These are phyloP conservation scores for Agrilus biguttatus DNA, from an alignment of 2,888 invertebrate genomes.

Conservation along the genomic window DNA sequence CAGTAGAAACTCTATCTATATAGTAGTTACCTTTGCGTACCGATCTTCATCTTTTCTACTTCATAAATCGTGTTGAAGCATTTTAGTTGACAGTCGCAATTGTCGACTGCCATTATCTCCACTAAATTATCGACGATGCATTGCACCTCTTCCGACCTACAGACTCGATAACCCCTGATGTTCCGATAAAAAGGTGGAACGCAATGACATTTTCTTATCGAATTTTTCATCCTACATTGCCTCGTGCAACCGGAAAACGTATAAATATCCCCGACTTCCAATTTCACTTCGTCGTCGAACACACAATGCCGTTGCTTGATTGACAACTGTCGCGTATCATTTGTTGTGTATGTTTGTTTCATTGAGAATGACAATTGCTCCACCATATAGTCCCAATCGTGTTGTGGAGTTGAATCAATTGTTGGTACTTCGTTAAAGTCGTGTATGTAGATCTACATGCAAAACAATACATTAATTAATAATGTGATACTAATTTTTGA, in stretches of 20 bases:
- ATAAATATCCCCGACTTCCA: constrained; percentile 42
- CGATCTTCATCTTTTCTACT: constrained; percentile 40
- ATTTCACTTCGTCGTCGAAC: constrained; percentile 49
- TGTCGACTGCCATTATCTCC: constrained; percentile 42
- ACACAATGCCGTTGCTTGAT: constrained; percentile 58
- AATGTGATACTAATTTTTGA: no score
- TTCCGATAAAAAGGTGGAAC: constrained; percentile 58
- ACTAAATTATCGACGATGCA: constrained; percentile 41
- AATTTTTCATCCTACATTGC: constrained; percentile 54
- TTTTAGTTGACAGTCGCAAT: constrained; percentile 55
- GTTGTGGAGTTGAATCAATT: constrained; percentile 52
- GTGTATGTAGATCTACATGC: constrained; percentile 43
- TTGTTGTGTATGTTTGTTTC: constrained; percentile 63
- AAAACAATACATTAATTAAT: no score
- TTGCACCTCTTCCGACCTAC: constrained; percentile 40
- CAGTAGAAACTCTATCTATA: background rate
- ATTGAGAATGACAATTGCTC: constrained; percentile 51
- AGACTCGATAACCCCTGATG: constrained; percentile 39
- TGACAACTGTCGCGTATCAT: constrained; percentile 53
- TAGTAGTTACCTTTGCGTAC: no score
- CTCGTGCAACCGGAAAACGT: constrained; percentile 62
- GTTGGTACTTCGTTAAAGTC: constrained; percentile 58
- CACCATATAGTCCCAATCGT: constrained; percentile 50
- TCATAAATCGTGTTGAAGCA: constrained; percentile 65
- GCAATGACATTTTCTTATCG: constrained; percentile 50